A percentile compares a stretch with the other conserved stretches of the same genome.
Evolutionary conservation across 1,140 invertebrate species (phyloP).

Genomic region (Philaenus spumarius): DNA sequence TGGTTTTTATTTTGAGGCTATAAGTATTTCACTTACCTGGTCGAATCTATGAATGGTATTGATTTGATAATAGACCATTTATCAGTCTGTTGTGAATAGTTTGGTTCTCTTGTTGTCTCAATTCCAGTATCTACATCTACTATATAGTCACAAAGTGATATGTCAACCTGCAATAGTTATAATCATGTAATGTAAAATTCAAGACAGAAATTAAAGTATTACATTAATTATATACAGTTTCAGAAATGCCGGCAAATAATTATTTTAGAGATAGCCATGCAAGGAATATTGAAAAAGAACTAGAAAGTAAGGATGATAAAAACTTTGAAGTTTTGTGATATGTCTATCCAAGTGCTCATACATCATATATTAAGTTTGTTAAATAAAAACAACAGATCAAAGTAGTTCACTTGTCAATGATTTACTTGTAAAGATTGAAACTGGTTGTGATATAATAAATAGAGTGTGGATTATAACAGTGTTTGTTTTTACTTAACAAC

Average conservation of each 20-base stretch:
- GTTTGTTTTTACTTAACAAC: no score
- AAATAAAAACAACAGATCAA: no score
- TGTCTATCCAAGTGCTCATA: no score
- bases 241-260: background rate
- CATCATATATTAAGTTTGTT: no score
- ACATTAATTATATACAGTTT: background rate
- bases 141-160: constrained; percentile 73
- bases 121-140: constrained; percentile 76
- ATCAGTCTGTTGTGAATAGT: constrained; percentile 63
- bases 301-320: background rate
- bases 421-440: no score
- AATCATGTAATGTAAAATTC: background rate
- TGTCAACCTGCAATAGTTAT: constrained; percentile 56
- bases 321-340: no score
- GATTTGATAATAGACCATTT: constrained; percentile 69
- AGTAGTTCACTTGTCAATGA: no score
- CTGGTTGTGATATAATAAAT: no score
- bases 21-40: constrained; percentile 50
- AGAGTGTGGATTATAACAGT: no score
- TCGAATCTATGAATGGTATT: constrained; percentile 68
- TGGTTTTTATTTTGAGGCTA: no score
- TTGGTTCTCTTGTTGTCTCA: constrained; percentile 66
- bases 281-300: background rate
- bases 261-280: background rate
- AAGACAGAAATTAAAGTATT: background rate